A percentile compares a stretch with the other conserved stretches of the same genome.
Conservation (phyloP, 2,113 vertebrate species). For the Gopherus flavomarginatus region DNA sequence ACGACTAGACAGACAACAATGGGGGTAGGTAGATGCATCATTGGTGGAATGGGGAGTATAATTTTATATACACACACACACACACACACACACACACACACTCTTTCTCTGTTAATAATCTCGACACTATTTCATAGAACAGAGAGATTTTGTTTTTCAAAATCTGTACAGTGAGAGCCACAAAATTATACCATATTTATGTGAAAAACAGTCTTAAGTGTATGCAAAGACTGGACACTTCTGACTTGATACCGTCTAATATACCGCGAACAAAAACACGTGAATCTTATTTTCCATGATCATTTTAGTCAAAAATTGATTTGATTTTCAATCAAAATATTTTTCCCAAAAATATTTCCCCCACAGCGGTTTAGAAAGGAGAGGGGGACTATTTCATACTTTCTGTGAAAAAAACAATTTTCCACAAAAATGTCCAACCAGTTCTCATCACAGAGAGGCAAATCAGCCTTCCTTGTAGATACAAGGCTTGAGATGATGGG, state of each 20-base stretch:
- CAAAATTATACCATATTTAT: neutral
- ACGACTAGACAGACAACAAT: neutral
- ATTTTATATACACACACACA: neutral
- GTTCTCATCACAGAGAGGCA: no score
- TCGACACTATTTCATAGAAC: neutral
- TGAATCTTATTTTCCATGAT: neutral
- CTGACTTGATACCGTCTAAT: neutral
- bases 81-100: neutral
- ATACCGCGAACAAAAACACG: neutral
- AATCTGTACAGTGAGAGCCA: neutral
- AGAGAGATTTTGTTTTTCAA: neutral
- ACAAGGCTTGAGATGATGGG: neutral
- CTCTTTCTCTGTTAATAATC: neutral
- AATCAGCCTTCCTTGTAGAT: no score
- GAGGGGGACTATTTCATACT: neutral
- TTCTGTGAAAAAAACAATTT: neutral
- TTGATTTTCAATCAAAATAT: neutral
- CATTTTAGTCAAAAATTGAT: neutral
- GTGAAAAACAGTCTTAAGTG: neutral
- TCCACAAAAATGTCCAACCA: neutral
- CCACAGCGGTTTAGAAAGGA: neutral
- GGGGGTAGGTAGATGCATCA: neutral
- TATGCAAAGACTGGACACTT: neutral
- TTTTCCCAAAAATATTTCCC: neutral
- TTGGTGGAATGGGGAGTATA: neutral